Percentiles rank a stretch among this genome's conserved stretches.
Evolutionary conservation across 1,140 invertebrate genomes (phyloP).

Genomic region (Laodelphax striatellus): DNA sequence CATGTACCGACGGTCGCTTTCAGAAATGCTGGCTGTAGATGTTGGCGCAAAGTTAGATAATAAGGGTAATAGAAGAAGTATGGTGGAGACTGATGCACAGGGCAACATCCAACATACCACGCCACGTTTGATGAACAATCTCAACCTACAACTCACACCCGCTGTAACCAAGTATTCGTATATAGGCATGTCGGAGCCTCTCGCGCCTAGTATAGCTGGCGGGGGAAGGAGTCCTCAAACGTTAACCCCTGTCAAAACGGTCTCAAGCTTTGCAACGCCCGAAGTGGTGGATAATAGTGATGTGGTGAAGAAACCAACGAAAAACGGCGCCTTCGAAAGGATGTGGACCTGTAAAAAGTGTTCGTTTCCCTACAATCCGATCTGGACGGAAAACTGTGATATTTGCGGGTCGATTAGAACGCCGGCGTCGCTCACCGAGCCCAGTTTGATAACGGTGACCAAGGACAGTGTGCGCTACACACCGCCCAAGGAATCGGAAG

Average conservation of each 20-base stretch:
- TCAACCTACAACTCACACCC: conserved; percentile 23
- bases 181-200: conserved; percentile 40
- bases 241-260: conserved; percentile 31
- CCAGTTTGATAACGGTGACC: conserved; percentile 54
- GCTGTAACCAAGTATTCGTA: conserved; percentile 38
- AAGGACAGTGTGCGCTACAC: conserved; percentile 43
- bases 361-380: conserved; percentile 75
- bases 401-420: conserved; percentile 57
- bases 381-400: conserved; percentile 63
- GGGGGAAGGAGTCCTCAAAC: conserved; percentile 28
- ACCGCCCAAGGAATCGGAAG: conserved; percentile 31
- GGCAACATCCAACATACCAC: conserved; percentile 15
- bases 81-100: conserved; percentile 45
- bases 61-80: conserved; percentile 37
- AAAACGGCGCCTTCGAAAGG: conserved; percentile 37
- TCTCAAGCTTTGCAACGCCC: neutral
- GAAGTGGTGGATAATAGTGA: conserved; percentile 6
- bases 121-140: conserved; percentile 19
- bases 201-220: neutral
- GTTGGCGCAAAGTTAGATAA: conserved; percentile 28
- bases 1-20: conserved; percentile 36
- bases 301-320: conserved; percentile 13
- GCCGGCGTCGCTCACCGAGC: conserved; percentile 48
- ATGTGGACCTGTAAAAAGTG: conserved; percentile 82
- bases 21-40: conserved; percentile 35